Conservation (phyloP, 2,113 vertebrate species). For the Pangasianodon hypophthalmus region DNA sequence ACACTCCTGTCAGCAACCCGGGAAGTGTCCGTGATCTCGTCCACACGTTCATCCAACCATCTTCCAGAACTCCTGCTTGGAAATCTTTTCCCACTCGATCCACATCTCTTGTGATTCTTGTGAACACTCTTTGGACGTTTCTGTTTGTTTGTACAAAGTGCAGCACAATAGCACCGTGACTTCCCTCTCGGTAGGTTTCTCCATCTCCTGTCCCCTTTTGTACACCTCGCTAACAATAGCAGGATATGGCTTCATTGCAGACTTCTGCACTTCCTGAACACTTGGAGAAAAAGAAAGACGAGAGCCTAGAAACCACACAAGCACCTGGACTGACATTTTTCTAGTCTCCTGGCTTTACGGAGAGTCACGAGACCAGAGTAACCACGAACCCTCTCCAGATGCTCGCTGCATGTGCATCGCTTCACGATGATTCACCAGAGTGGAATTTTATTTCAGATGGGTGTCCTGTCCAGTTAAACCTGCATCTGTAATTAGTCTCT, state of each 20-base stretch:
- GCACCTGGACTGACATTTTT: background rate
- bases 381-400: background rate
- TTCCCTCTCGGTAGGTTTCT: conserved; percentile 38
- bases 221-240: conserved; percentile 65
- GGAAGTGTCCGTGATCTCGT: conserved; percentile 5
- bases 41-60: background rate
- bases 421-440: background rate
- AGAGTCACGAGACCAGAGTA: background rate
- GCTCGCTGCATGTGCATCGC: background rate
- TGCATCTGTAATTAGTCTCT: background rate
- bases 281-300: background rate
- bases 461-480: background rate
- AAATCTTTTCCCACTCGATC: background rate
- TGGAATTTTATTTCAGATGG: background rate
- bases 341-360: background rate
- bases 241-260: conserved; percentile 65
- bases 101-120: background rate
- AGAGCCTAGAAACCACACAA: background rate
- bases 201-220: conserved; percentile 50
- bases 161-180: conserved; percentile 23
- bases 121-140: background rate
- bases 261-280: conserved; percentile 48
- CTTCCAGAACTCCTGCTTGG: background rate
- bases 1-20: background rate
- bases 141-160: conserved; percentile 57